Conservation (phyloP, 2,113 vertebrate species). For the Chitala chitala region DNA sequence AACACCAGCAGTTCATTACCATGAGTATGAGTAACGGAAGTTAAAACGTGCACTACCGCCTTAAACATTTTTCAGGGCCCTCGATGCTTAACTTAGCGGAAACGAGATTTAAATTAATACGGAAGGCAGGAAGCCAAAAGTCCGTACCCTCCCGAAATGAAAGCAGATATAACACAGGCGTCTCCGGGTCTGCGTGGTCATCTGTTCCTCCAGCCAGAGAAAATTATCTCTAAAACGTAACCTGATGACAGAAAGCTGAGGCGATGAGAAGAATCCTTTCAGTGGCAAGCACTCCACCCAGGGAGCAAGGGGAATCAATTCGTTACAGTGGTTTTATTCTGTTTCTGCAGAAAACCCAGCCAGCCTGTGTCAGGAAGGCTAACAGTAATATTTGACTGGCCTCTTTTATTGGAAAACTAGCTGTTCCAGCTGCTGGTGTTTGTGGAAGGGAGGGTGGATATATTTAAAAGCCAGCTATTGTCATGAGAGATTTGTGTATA, state of each 20-base stretch:
- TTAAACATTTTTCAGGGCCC: background rate
- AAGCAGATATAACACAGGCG: background rate
- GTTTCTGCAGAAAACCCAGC: background rate
- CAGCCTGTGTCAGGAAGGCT: slow-evolving; percentile 8
- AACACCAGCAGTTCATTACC: too few relatives aligned
- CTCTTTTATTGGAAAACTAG: background rate
- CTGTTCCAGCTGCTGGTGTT: background rate
- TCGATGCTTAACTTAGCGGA: background rate
- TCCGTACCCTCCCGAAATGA: background rate
- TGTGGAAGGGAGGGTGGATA: background rate
- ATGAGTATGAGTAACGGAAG: background rate
- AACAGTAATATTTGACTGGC: background rate
- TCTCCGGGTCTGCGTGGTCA: background rate
- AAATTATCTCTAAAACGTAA: slow-evolving; percentile 14
- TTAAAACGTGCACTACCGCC: background rate
- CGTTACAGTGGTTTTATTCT: background rate
- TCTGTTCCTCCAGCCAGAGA: background rate
- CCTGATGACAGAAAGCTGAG: slow-evolving; percentile 17
- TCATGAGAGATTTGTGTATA: background rate
- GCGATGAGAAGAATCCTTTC: slow-evolving; percentile 14
- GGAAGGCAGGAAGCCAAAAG: background rate
- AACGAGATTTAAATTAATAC: slow-evolving; percentile 11
- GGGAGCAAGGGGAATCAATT: slow-evolving; percentile 5
- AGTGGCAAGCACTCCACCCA: background rate
- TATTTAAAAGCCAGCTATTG: background rate